These are phyloP conservation scores for Cataglyphis livida DNA, from an alignment of 2,888 invertebrate species.

Conservation along the genomic window DNA sequence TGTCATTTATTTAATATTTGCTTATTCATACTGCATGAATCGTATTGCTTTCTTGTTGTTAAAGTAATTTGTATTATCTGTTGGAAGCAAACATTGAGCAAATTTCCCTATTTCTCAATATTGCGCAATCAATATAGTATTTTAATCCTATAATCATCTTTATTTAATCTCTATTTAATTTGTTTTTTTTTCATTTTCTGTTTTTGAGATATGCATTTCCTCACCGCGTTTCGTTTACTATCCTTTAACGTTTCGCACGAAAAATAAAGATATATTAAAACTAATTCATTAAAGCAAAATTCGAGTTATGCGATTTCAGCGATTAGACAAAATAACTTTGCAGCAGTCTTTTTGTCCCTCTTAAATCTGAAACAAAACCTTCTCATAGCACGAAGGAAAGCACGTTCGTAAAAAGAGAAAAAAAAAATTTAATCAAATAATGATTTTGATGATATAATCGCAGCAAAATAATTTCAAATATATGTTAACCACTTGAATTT, in stretches of 20 bases:
- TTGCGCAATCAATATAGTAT: slow-evolving; percentile 57
- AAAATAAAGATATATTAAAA: slow-evolving; percentile 11
- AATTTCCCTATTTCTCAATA: slow-evolving; percentile 69
- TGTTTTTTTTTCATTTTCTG: slow-evolving; percentile 39
- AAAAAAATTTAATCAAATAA: slow-evolving; percentile 47
- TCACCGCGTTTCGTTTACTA: slow-evolving; percentile 24
- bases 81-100: slow-evolving; percentile 52
- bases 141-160: slow-evolving; percentile 54
- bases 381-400: slow-evolving; percentile 56
- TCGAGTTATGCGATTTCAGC: slow-evolving; percentile 10
- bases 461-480: slow-evolving; percentile 42
- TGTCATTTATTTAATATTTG: slow-evolving; percentile 33
- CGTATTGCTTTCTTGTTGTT: not conserved
- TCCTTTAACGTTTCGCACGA: slow-evolving; percentile 26
- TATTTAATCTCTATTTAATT: slow-evolving; percentile 47
- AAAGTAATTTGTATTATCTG: slow-evolving; percentile 27
- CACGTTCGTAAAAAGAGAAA: slow-evolving; percentile 21
- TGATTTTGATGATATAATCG: slow-evolving; percentile 58
- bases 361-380: slow-evolving; percentile 29
- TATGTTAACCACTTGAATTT: slow-evolving; percentile 63
- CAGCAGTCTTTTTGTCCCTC: not conserved
- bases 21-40: slow-evolving; percentile 32
- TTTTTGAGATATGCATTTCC: slow-evolving; percentile 37
- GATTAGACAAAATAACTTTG: not conserved
- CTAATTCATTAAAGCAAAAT: slow-evolving; percentile 15